Evolutionary conservation across 92 coral and sea anemone species (phyloP).

Genomic region (Hydrozoanthus gracilis): DNA sequence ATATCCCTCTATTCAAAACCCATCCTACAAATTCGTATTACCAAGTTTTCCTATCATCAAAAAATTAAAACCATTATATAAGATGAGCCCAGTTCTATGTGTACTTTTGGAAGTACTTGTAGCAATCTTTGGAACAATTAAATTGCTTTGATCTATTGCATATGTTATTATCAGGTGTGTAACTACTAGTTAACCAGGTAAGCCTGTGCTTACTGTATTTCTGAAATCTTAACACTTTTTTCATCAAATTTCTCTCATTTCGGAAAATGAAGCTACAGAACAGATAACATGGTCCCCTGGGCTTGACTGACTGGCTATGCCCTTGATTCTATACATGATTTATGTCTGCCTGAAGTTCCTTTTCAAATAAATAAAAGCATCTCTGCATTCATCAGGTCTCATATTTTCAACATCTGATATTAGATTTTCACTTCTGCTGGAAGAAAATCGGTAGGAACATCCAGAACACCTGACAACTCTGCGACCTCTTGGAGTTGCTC

Average conservation of each 20-base stretch:
- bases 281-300: slow-evolving; percentile 1
- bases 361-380: slow-evolving; percentile 30
- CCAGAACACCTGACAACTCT: slow-evolving; percentile 28
- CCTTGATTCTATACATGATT: slow-evolving; percentile 8
- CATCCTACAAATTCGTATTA: not conserved
- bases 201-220: not conserved
- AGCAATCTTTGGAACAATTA: slow-evolving; percentile 19
- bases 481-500: slow-evolving; percentile 20
- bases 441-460: slow-evolving; percentile 25
- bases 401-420: slow-evolving; percentile 22
- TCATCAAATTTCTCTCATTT: too few relatives aligned
- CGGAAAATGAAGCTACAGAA: too few relatives aligned
- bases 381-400: slow-evolving; percentile 34
- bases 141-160: not conserved
- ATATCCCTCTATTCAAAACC: not conserved
- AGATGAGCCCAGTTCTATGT: not conserved
- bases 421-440: slow-evolving; percentile 21
- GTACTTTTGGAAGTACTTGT: not conserved
- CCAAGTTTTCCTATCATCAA: not conserved
- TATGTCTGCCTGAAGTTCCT: slow-evolving; percentile 26
- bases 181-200: too few relatives aligned
- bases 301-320: not conserved
- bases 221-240: not conserved
- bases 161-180: not conserved
- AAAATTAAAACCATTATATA: not conserved